Base-by-base conservation (phyloP, 2,888 invertebrate species). In the Ochropleura plecta region DNA sequence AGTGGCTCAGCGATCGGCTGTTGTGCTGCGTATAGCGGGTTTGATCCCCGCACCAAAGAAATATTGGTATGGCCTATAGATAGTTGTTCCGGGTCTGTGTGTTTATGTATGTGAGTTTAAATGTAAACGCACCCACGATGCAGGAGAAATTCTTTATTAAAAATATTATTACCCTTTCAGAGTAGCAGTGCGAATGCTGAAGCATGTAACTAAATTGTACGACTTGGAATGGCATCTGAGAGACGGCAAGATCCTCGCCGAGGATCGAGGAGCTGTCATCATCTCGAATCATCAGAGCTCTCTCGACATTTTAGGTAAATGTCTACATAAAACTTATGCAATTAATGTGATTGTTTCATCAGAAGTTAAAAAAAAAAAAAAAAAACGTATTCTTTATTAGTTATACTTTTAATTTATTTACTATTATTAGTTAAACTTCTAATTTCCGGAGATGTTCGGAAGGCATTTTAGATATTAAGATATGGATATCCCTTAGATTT, bases 221-320 rank as follows among this genome's bases (percentile, higher is more conserved):
- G 96, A 95, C 63, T 90, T 97, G 73, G 92, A 95, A 90, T 97
- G 97, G 96, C 94, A 96, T 73, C 89, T 97, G 20, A 92, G 97
- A 49, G 95, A 96, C 76, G 92, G 89, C 8, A 94, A 97, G 73
- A 92, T 97, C 74, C 87, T 97, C 62, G 86, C 94, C 1, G 94
- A 96, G 79, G 96, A 97, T 73, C 91, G 96, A 67, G 97, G 97
- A 0, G 97, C 96, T 69, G 95, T 98, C 70, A 93, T 97, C 65
- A 96, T 98, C n/a, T 96, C 97, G 14, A 98, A 98, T 92, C 98
- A 98, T 91, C 98, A 98, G 89, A 97, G 97, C 70, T 95, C 97
- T 5, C 90, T 98, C 42, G 98, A 98, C 90, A 93, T 97, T 80
- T 92, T 98, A 81, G 97, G 98, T 97, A 95, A 91, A 88, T 71